A percentile compares a stretch with the other conserved stretches of the same genome.
These are phyloP conservation scores for Dasypus novemcinctus DNA, from an alignment of 2,113 vertebrate genomes.

Conservation along the genomic window DNA sequence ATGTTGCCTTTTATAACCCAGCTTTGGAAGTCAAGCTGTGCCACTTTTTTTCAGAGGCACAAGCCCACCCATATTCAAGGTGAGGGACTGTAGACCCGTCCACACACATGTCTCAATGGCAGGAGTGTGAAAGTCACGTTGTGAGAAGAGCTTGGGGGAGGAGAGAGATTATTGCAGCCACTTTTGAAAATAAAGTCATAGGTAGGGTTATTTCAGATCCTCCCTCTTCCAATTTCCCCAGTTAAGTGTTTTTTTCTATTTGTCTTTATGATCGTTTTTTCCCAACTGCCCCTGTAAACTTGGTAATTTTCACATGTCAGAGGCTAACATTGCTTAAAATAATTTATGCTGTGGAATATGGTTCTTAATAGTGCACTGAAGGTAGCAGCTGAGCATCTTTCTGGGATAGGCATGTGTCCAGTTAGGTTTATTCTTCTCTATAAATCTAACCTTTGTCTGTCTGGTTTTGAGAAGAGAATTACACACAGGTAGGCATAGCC, in stretches of 20 bases:
- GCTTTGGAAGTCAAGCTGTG: slow-evolving; percentile 1
- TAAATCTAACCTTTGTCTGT: neutral
- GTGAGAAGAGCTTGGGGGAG: neutral
- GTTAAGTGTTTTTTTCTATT: neutral
- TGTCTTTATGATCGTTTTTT: slow-evolving; percentile 24
- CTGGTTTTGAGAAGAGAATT: slow-evolving; percentile 31
- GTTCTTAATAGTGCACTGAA: neutral
- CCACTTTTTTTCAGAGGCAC: neutral
- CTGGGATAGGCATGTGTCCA: neutral
- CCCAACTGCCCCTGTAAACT: neutral
- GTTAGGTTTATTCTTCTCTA: neutral
- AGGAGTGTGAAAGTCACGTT: neutral
- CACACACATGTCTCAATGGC: neutral
- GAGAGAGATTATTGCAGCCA: neutral
- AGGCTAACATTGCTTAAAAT: slow-evolving; percentile 41
- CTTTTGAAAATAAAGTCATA: slow-evolving; percentile 13
- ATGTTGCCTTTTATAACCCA: neutral
- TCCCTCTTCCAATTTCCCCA: neutral
- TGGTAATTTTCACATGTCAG: neutral
- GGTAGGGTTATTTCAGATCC: neutral
- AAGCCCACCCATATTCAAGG: slow-evolving; percentile 1
- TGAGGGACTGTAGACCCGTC: neutral
- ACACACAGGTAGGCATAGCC: neutral
- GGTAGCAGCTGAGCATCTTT: neutral
- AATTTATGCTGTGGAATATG: neutral